Percentiles rank a stretch among this genome's conserved stretches.
Conservation (phyloP, 2,797 vertebrate genomes). For the Clarias platycephalus region DNA sequence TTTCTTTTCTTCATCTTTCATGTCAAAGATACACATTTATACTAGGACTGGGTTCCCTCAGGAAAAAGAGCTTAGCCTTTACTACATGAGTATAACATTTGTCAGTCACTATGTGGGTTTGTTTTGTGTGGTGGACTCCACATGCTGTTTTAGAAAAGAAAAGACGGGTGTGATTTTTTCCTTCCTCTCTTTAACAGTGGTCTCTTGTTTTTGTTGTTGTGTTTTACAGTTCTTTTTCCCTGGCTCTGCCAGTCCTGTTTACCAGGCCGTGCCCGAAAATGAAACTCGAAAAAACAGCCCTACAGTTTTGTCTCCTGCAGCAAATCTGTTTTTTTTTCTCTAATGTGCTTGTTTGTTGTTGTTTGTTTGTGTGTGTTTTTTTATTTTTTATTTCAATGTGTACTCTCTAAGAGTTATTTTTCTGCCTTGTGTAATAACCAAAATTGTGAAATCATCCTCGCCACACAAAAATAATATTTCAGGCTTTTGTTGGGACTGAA, state of each 20-base stretch:
- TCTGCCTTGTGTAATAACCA: neutral
- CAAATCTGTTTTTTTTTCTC: slow-evolving; percentile 79
- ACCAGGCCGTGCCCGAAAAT: slow-evolving; percentile 86
- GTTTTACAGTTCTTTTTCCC: slow-evolving; percentile 99
- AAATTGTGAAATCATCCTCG: neutral
- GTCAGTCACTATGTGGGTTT: slow-evolving; percentile 26
- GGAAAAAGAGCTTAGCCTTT: neutral
- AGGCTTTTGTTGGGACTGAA: slow-evolving; percentile 80
- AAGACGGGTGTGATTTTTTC: slow-evolving; percentile 85
- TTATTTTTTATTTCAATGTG: slow-evolving; percentile 75
- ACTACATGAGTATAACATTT: too few relatives aligned
- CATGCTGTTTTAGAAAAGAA: slow-evolving; percentile 76
- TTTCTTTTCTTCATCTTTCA: neutral
- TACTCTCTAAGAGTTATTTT: slow-evolving; percentile 33
- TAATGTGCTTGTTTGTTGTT: slow-evolving; percentile 89
- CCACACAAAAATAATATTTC: neutral
- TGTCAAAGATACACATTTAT: slow-evolving; percentile 20
- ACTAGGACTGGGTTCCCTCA: slow-evolving; percentile 12
- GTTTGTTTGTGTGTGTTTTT: slow-evolving; percentile 74
- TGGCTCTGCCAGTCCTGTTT: slow-evolving; percentile 98
- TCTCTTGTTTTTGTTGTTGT: slow-evolving; percentile 98
- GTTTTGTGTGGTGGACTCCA: slow-evolving; percentile 65
- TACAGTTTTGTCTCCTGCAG: slow-evolving; percentile 97
- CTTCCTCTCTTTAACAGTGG: slow-evolving; percentile 93
- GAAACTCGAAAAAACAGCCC: slow-evolving; percentile 89